A percentile compares a stretch with the other conserved stretches of the same genome.
These are phyloP conservation scores for Gonocerus acuteangulatus DNA, from an alignment of 2,888 invertebrate species.

Conservation along the genomic window DNA sequence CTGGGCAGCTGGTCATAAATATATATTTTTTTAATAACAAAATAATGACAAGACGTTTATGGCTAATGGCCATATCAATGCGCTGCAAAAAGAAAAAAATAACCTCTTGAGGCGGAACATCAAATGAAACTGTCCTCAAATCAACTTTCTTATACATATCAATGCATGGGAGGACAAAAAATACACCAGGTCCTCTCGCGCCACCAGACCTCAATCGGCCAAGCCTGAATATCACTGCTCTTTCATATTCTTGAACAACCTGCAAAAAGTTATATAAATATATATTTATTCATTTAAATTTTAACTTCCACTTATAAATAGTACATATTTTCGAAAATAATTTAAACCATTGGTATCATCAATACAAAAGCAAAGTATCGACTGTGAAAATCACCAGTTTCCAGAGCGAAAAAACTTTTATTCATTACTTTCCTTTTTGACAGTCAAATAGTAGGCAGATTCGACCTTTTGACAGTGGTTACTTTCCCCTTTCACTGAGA, in stretches of 20 bases:
- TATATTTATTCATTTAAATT: too few species aligned
- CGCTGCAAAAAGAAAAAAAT: conserved; percentile 34
- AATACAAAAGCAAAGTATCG: background rate
- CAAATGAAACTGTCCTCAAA: conserved; percentile 86
- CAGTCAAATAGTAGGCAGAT: too few species aligned
- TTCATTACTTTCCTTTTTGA: too few species aligned
- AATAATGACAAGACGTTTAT: too few species aligned
- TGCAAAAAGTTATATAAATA: conserved; percentile 39
- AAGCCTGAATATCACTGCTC: conserved; percentile 81
- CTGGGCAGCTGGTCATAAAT: too few species aligned
- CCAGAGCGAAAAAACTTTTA: too few species aligned
- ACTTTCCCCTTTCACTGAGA: too few species aligned
- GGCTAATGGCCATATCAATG: too few species aligned
- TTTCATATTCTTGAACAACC: conserved; percentile 80
- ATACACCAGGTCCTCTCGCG: conserved; percentile 79
- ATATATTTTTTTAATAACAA: too few species aligned
- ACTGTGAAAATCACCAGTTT: background rate
- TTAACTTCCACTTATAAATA: too few species aligned
- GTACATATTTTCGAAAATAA: too few species aligned
- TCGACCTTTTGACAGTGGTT: too few species aligned
- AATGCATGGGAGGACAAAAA: conserved; percentile 89
- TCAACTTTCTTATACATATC: conserved; percentile 90
- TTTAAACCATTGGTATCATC: background rate
- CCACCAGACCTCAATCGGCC: conserved; percentile 69
- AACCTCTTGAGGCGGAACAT: conserved; percentile 94